Evolutionary conservation across 2,888 invertebrate species (phyloP).

Genomic region (Leptinotarsa tumamoca): DNA sequence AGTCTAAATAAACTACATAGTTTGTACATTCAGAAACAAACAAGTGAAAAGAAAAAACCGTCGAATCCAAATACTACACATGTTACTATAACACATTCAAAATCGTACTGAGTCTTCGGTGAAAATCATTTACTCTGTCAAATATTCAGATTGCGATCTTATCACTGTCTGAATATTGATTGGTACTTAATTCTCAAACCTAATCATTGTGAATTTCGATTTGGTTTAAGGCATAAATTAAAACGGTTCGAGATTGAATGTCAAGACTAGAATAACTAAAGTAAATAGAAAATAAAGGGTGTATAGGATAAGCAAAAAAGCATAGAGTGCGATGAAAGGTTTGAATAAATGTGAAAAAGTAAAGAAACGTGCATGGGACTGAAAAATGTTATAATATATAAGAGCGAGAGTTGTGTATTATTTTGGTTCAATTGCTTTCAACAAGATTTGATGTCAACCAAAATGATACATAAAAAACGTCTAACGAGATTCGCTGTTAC

Average conservation of each 20-base stretch:
- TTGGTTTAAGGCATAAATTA: background rate
- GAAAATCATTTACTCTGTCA: background rate
- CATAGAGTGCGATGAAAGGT: background rate
- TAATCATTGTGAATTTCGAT: background rate
- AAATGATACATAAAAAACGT: no score
- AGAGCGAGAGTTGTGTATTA: no score
- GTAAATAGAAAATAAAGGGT: background rate
- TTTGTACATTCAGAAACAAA: background rate
- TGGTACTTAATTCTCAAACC: background rate
- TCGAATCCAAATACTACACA: background rate
- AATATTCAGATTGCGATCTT: background rate
- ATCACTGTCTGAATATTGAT: background rate
- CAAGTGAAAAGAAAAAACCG: background rate
- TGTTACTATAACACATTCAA: background rate
- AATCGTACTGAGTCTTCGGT: background rate
- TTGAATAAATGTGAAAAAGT: background rate
- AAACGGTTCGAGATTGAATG: background rate
- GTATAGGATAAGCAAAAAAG: background rate
- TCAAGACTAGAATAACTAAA: conserved; percentile 14
- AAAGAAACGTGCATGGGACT: no score
- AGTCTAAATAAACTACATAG: background rate
- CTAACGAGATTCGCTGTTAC: no score
- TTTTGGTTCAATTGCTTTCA: no score
- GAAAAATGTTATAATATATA: no score
- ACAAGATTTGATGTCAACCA: no score